Percentiles rank a stretch among this genome's conserved stretches.
phyloP scores from a whole-genome alignment of 2,888 invertebrate species.

The Xestia rhomboidea region DNA sequence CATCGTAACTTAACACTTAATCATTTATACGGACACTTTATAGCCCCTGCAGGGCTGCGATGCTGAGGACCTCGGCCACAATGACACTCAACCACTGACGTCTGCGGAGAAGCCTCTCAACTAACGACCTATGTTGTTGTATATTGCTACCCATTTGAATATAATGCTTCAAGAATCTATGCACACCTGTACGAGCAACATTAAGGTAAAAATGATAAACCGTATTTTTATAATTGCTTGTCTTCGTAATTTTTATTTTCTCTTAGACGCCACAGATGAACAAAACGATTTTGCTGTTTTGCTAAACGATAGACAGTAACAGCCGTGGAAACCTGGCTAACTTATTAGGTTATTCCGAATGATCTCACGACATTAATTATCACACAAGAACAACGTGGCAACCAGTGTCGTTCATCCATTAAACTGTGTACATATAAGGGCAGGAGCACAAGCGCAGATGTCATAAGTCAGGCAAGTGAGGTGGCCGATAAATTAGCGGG shows the following conservation, averaged over 20 bases:
- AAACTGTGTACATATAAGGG: slow-evolving; percentile 72
- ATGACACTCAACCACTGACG: slow-evolving; percentile 62
- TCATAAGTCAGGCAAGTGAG: slow-evolving; percentile 66
- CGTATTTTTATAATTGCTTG: not conserved
- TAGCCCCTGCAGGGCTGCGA: slow-evolving; percentile 75
- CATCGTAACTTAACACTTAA: slow-evolving; percentile 90
- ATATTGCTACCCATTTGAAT: slow-evolving; percentile 67
- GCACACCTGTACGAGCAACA: not conserved
- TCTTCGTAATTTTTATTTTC: not conserved
- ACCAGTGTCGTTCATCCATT: slow-evolving; percentile 61
- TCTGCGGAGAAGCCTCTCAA: slow-evolving; percentile 42
- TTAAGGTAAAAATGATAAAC: not conserved
- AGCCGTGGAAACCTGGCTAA: not conserved
- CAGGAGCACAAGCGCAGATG: slow-evolving; percentile 58
- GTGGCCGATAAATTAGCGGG: slow-evolving; percentile 65
- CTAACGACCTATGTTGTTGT: slow-evolving; percentile 59
- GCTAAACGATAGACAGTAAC: not conserved
- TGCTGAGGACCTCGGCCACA: slow-evolving; percentile 65
- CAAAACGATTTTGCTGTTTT: not conserved
- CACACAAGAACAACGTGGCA: slow-evolving; percentile 42
- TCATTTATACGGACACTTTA: slow-evolving; percentile 88
- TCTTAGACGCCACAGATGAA: not conserved
- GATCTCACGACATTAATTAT: slow-evolving; percentile 48
- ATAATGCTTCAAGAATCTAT: slow-evolving; percentile 29
- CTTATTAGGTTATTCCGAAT: slow-evolving; percentile 29